Conservation (phyloP, 2,797 vertebrate genomes). For the Acipenser ruthenus region DNA sequence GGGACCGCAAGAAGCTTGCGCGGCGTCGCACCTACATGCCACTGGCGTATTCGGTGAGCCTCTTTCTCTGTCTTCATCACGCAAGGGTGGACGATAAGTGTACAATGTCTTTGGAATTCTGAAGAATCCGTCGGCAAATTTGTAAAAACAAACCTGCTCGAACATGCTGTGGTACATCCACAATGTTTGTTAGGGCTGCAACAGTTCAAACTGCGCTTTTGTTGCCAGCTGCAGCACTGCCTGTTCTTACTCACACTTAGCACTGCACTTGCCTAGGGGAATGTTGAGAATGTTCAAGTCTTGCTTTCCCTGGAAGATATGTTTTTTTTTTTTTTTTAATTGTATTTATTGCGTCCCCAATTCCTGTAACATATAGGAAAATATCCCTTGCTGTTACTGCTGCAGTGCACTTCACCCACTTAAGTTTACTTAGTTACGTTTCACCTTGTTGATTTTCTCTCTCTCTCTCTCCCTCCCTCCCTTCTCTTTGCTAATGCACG, state of each 20-base stretch:
- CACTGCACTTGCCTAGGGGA: background rate
- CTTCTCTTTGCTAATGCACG: conserved; percentile 84
- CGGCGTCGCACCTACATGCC: conserved; percentile 92
- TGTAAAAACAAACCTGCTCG: too few species aligned
- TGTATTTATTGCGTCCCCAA: background rate
- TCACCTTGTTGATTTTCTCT: conserved; percentile 60
- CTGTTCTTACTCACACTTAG: background rate
- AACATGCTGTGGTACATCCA: too few species aligned
- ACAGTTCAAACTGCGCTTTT: too few species aligned
- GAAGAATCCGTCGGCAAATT: too few species aligned
- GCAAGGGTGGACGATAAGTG: too few species aligned
- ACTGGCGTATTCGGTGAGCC: conserved; percentile 87
- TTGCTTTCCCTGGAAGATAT: background rate
- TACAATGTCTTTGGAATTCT: too few species aligned
- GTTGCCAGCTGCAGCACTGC: background rate
- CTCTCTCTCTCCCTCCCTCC: conserved; percentile 8
- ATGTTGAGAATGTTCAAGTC: background rate
- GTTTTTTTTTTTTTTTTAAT: background rate
- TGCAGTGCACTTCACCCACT: conserved; percentile 29
- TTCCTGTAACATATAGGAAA: conserved; percentile 21
- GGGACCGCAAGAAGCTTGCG: conserved; percentile 91
- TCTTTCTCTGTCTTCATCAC: too few species aligned
- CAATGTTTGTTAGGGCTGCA: too few species aligned
- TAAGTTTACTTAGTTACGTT: conserved; percentile 47
- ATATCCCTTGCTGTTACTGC: conserved; percentile 38